Conservation (phyloP, 2,113 vertebrate species). For the Cnemophilus loriae region DNA sequence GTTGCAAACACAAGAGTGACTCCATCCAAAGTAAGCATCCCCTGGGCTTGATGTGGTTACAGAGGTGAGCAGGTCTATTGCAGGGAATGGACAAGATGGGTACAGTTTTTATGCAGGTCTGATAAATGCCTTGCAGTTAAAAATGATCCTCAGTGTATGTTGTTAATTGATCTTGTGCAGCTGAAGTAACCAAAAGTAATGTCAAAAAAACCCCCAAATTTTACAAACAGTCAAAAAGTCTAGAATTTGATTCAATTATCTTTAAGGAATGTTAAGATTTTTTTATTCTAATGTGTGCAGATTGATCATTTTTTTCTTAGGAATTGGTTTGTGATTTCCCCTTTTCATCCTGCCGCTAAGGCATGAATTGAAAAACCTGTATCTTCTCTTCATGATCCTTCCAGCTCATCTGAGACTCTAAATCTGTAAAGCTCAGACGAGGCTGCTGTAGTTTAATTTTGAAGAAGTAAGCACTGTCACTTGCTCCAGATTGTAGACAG, state of each 20-base stretch:
- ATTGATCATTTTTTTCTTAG: background rate
- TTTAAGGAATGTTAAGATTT: background rate
- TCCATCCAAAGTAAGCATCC: background rate
- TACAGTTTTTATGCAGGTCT: background rate
- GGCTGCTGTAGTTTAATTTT: background rate
- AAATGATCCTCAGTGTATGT: background rate
- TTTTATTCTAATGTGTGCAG: background rate
- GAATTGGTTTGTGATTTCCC: background rate
- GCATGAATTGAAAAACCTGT: background rate
- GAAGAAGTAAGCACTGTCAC: background rate
- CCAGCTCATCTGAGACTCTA: background rate
- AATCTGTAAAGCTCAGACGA: background rate
- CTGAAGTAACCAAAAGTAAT: background rate
- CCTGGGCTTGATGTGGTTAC: background rate
- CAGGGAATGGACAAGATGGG: background rate
- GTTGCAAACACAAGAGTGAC: background rate
- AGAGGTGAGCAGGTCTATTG: background rate
- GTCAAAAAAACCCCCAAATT: background rate
- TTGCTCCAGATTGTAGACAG: background rate
- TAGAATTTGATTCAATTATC: background rate
- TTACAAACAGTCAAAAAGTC: background rate
- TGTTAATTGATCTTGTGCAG: fast-evolving
- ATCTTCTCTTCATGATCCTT: background rate
- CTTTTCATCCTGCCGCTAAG: background rate
- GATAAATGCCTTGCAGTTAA: background rate